Evolutionary conservation across 2,797 vertebrate genomes (phyloP), one percentile per base, ranked within the genome.

Genomic region (Myotis findleyi): DNA sequence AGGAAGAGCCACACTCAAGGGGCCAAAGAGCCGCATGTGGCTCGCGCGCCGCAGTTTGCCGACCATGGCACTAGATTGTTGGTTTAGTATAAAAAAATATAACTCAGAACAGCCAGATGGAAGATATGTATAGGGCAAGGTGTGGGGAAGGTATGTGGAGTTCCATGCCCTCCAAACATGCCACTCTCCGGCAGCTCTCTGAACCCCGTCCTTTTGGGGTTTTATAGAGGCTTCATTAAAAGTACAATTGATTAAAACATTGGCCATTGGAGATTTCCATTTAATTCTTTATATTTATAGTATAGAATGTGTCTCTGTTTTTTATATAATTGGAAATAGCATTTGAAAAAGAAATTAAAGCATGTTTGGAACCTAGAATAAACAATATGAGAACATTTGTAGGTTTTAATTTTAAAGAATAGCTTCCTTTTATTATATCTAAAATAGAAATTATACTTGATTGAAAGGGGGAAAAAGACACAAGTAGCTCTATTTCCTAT

Each of bases 341-440:
- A 77, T 76, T 93, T 94, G n/a, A 21, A 80, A 87, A 92, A 91
- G n/a, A 91, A 88, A 89, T 23, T 79, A 27, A 51, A 90, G 41
- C 44, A 27, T 92, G 20, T 62, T 96, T 81, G 21, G 89, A 76
- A 79, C 93, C n/a, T 69, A 89, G 84, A 82, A 95, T 83, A 86
- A 82, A 25, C 27, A 59, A 5, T 69, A 73, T 47, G 49, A 89
- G 80, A 91, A 93, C 57, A 69, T 87, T 51, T 79, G 4, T 77
- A 94, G 27, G 27, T 71, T 96, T 94, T 30, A 72, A 85, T 95
- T 89, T 90, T 23, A 84, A 96, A 93, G 44, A 83, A 66, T 73
- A 88, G n/a, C 30, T 90, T 84, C 8, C 51, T 59, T 51, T 38
- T 66, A 44, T 72, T 73, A n/a, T 75, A 57, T 53, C n/a, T 94